A percentile compares a stretch with the other conserved stretches of the same genome.
Conservation (phyloP, 1,140 invertebrate genomes). For the Thaumatotibia leucotreta region DNA sequence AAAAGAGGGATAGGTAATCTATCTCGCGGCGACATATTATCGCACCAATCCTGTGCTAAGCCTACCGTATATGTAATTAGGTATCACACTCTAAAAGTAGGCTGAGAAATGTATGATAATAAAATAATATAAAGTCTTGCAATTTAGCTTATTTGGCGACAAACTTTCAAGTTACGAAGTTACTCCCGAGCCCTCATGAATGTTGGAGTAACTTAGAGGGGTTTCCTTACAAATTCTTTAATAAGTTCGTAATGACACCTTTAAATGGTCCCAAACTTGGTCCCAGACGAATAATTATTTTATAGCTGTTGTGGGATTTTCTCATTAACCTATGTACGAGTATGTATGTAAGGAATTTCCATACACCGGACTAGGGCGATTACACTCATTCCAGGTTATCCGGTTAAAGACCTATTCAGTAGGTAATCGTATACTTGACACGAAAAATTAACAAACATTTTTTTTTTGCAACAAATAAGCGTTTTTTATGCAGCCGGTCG, state of each 20-base stretch:
- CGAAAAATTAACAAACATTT: no score
- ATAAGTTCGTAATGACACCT: constrained; percentile 25
- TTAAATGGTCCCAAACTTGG: not conserved
- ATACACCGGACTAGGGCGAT: no score
- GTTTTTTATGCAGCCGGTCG: no score
- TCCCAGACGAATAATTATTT: not conserved
- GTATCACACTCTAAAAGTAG: not conserved
- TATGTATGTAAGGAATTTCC: no score
- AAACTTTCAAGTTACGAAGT: constrained; percentile 18
- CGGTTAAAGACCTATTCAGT: no score
- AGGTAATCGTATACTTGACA: no score
- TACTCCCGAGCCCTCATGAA: constrained; percentile 20
- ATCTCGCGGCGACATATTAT: no score
- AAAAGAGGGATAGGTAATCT: no score
- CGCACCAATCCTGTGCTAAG: no score
- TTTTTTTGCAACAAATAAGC: no score
- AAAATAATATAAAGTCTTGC: not conserved
- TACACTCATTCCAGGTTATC: no score
- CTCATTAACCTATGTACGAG: not conserved
- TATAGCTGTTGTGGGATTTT: not conserved
- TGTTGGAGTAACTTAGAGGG: constrained; percentile 25
- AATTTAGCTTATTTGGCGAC: constrained; percentile 3
- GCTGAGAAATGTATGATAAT: not conserved
- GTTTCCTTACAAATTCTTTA: constrained; percentile 34
- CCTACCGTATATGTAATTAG: no score